Evolutionary conservation across 2,888 invertebrate species (phyloP).

Genomic region (Dolomedes plantarius): DNA sequence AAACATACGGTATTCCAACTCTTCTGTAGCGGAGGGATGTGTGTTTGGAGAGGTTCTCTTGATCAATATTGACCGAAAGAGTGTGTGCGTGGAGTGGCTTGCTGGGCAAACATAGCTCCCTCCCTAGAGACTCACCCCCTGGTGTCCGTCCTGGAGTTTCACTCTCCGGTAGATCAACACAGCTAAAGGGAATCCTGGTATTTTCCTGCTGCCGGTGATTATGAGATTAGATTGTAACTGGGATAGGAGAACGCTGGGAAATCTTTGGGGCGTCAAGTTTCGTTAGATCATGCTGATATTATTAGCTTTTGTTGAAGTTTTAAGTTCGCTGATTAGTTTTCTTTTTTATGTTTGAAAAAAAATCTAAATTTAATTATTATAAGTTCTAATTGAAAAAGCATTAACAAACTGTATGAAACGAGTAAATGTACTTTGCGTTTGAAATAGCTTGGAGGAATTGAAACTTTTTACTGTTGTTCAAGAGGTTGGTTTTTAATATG

Average conservation of each 20-base stretch:
- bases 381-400: no score
- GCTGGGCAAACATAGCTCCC: conserved; percentile 47
- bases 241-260: background rate
- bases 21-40: conserved; percentile 31
- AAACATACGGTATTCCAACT: conserved; percentile 11
- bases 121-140: conserved; percentile 26
- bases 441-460: no score
- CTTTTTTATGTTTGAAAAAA: no score
- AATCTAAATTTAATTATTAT: no score
- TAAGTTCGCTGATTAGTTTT: no score
- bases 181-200: background rate
- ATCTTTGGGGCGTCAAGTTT: background rate
- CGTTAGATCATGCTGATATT: no score
- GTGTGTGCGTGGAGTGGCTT: conserved; percentile 61
- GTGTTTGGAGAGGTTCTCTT: conserved; percentile 39
- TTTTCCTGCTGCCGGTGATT: background rate
- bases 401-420: no score
- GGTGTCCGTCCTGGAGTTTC: background rate
- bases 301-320: no score
- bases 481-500: no score
- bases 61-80: conserved; percentile 71
- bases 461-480: no score
- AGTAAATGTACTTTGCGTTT: no score
- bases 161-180: background rate
- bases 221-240: background rate